These are phyloP conservation scores for Limonius californicus DNA, from an alignment of 1,140 invertebrate genomes.

Conservation along the genomic window DNA sequence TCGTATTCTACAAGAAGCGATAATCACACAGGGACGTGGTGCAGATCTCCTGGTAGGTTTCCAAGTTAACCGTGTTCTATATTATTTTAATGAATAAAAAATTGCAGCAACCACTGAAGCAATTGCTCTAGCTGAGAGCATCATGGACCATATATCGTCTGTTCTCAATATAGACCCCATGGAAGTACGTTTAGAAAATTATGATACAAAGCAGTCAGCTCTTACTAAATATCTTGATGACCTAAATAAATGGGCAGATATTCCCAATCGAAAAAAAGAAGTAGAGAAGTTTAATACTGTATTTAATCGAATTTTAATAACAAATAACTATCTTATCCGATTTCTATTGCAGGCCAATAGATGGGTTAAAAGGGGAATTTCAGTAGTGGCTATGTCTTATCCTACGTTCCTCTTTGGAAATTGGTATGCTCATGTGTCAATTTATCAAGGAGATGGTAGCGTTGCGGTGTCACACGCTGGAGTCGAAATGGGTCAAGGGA, in stretches of 20 bases:
- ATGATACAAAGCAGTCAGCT: slow-evolving; percentile 42
- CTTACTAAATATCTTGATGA: slow-evolving; percentile 53
- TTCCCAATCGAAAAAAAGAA: slow-evolving; percentile 53
- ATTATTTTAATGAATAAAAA: too few relatives aligned
- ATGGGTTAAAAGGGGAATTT: slow-evolving; percentile 74
- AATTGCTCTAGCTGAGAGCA: slow-evolving; percentile 64
- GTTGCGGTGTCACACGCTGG: slow-evolving; percentile 73
- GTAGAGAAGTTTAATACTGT: slow-evolving; percentile 62
- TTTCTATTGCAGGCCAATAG: slow-evolving; percentile 52
- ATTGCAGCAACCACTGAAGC: slow-evolving; percentile 59
- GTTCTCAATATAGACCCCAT: slow-evolving; percentile 62
- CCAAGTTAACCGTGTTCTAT: too few relatives aligned
- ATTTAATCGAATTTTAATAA: slow-evolving; percentile 19
- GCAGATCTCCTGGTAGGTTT: slow-evolving; percentile 48
- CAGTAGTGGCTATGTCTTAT: slow-evolving; percentile 65
- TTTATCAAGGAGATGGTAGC: slow-evolving; percentile 73
- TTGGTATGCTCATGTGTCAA: slow-evolving; percentile 62
- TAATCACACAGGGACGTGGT: slow-evolving; percentile 46
- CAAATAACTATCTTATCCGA: too few relatives aligned
- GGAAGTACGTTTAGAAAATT: slow-evolving; percentile 49
- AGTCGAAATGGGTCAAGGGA: slow-evolving; percentile 83
- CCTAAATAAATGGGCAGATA: slow-evolving; percentile 60
- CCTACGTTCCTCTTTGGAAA: slow-evolving; percentile 54
- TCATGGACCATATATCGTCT: slow-evolving; percentile 79
- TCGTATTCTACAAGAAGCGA: slow-evolving; percentile 46